Percentiles rank a stretch among this genome's conserved stretches.
These are phyloP conservation scores for Drosophila lowei DNA, from an alignment of 1,140 invertebrate genomes.

Conservation along the genomic window DNA sequence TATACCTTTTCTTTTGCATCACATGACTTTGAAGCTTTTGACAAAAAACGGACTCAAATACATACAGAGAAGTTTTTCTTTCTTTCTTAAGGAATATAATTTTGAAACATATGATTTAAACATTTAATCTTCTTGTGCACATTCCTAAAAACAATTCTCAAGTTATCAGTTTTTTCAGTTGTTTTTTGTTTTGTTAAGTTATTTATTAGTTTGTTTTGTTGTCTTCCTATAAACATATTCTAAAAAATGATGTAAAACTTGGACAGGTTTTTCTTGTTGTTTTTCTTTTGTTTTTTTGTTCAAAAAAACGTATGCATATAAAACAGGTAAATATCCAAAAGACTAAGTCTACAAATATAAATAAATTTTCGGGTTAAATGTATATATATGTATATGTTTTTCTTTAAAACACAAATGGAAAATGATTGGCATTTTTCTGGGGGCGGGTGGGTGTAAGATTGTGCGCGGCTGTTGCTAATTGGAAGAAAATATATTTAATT, in stretches of 20 bases:
- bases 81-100: slow-evolving; percentile 21
- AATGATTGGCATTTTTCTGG: slow-evolving; percentile 14
- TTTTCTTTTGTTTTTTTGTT: slow-evolving; percentile 42
- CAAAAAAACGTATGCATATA: slow-evolving; percentile 63
- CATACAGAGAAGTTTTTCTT: slow-evolving; percentile 21
- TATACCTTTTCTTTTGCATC: slow-evolving; percentile 46
- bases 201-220: slow-evolving; percentile 19
- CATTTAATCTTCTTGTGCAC: slow-evolving; percentile 27
- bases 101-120: too few species aligned
- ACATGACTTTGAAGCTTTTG: slow-evolving; percentile 63
- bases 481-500: slow-evolving; percentile 41
- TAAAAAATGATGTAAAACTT: slow-evolving; percentile 71
- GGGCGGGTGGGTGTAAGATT: slow-evolving; percentile 1
- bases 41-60: slow-evolving; percentile 30
- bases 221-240: slow-evolving; percentile 32
- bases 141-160: slow-evolving; percentile 29
- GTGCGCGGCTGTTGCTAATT: slow-evolving; percentile 25
- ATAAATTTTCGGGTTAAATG: slow-evolving; percentile 21
- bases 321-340: slow-evolving; percentile 48
- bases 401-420: slow-evolving; percentile 32
- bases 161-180: slow-evolving; percentile 14
- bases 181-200: too few species aligned
- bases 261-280: slow-evolving; percentile 52
- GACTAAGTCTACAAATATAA: slow-evolving; percentile 49
- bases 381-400: slow-evolving; percentile 14